A percentile compares a stretch with the other conserved stretches of the same genome.
Evolutionary conservation across 2,888 invertebrate species (phyloP).

Genomic region (Campoplex nolae): DNA sequence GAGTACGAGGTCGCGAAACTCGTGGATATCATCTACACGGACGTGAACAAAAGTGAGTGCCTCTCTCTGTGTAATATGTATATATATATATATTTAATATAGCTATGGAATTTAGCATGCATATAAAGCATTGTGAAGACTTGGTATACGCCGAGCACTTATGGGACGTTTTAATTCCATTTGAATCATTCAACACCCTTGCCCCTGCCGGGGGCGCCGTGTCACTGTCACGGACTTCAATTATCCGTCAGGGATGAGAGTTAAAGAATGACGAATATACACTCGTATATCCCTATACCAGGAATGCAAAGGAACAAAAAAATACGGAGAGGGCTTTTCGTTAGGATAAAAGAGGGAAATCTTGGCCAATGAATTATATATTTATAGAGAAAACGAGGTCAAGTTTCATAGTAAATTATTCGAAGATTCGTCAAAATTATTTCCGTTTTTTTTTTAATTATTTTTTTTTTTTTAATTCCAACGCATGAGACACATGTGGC

Average conservation of each 20-base stretch:
- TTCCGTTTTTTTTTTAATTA: neutral
- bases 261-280: conserved; percentile 24
- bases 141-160: conserved; percentile 16
- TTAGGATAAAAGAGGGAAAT: conserved; percentile 22
- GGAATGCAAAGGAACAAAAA: conserved; percentile 23
- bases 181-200: conserved; percentile 62
- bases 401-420: no score
- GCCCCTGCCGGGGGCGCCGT: conserved; percentile 44
- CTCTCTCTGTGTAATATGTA: neutral
- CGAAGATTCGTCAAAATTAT: neutral
- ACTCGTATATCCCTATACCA: conserved; percentile 12
- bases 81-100: conserved; percentile 7
- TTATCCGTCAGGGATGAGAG: conserved; percentile 54
- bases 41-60: conserved; percentile 76
- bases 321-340: neutral
- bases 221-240: conserved; percentile 63
- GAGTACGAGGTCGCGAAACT: conserved; percentile 86
- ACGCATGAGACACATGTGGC: neutral
- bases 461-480: neutral
- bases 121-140: conserved; percentile 3
- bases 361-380: conserved; percentile 30
- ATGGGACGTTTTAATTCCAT: conserved; percentile 64
- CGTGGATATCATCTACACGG: conserved; percentile 88
- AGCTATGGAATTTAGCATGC: conserved; percentile 4
- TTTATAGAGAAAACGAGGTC: neutral